Evolutionary conservation across 2,888 invertebrate genomes (phyloP).

Genomic region (Lepidochrysops patricia): DNA sequence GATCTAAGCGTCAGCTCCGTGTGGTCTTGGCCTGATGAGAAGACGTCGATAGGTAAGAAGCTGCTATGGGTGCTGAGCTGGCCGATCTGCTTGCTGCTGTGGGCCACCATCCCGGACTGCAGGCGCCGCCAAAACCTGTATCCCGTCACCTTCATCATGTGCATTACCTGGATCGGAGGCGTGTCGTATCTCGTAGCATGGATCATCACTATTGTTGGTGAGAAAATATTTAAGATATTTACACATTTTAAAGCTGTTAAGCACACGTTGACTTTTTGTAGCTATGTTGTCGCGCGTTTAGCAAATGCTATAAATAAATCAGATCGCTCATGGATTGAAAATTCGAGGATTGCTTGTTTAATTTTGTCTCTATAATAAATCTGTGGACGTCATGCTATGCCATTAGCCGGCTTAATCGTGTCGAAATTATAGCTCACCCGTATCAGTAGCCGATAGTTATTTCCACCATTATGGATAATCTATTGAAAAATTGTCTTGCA

Average conservation of each 20-base stretch:
- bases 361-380: too few species aligned
- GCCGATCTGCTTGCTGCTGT: constrained; percentile 82
- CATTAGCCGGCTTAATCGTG: background rate
- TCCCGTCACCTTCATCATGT: constrained; percentile 83
- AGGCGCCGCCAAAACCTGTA: constrained; percentile 75
- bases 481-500: constrained; percentile 10
- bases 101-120: constrained; percentile 86
- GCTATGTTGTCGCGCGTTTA: too few species aligned
- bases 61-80: constrained; percentile 78
- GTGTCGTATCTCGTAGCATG: constrained; percentile 90
- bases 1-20: constrained; percentile 43
- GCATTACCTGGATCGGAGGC: constrained; percentile 86
- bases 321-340: too few species aligned
- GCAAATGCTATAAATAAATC: too few species aligned
- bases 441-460: background rate
- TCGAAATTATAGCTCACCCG: too few species aligned
- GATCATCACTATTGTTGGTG: constrained; percentile 88
- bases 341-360: too few species aligned
- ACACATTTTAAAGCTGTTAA: too few species aligned
- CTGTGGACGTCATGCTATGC: too few species aligned
- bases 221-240: too few species aligned
- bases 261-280: too few species aligned
- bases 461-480: background rate
- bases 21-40: constrained; percentile 75
- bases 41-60: constrained; percentile 50